Conservation (phyloP, 2,888 invertebrate genomes). For the Dolichopus griseipennis region DNA sequence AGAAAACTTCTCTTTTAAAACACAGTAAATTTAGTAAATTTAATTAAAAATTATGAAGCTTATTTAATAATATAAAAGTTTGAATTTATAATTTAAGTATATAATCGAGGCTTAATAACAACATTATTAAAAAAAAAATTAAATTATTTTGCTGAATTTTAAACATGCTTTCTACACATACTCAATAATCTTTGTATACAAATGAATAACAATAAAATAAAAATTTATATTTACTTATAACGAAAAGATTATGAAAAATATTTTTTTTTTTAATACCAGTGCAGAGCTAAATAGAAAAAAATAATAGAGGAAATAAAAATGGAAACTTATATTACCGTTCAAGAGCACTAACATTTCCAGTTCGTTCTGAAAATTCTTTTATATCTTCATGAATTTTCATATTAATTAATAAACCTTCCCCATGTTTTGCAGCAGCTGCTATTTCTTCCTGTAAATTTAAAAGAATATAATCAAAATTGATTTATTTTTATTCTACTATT, state of each 20-base stretch:
- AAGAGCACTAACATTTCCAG: slow-evolving; percentile 83
- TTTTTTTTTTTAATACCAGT: slow-evolving; percentile 37
- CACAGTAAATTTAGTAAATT: too few species aligned
- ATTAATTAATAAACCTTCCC: slow-evolving; percentile 72
- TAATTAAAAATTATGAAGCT: too few species aligned
- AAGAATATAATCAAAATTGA: neutral
- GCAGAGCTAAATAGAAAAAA: slow-evolving; percentile 37
- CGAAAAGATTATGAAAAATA: neutral
- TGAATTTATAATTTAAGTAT: too few species aligned
- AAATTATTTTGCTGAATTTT: neutral
- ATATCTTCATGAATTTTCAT: slow-evolving; percentile 52
- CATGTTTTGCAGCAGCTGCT: slow-evolving; percentile 76
- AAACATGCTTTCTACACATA: neutral
- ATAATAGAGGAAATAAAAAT: neutral
- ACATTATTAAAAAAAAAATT: too few species aligned
- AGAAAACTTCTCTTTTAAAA: too few species aligned
- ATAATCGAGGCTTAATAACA: too few species aligned
- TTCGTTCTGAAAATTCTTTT: slow-evolving; percentile 57
- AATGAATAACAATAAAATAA: slow-evolving; percentile 4
- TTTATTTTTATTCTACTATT: slow-evolving; percentile 7
- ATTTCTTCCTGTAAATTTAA: slow-evolving; percentile 59
- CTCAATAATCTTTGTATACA: neutral
- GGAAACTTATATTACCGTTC: slow-evolving; percentile 59
- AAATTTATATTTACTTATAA: neutral
- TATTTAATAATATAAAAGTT: too few species aligned